Conservation (phyloP, 2,797 vertebrate species). For the Pangasius sanitwongsei region DNA sequence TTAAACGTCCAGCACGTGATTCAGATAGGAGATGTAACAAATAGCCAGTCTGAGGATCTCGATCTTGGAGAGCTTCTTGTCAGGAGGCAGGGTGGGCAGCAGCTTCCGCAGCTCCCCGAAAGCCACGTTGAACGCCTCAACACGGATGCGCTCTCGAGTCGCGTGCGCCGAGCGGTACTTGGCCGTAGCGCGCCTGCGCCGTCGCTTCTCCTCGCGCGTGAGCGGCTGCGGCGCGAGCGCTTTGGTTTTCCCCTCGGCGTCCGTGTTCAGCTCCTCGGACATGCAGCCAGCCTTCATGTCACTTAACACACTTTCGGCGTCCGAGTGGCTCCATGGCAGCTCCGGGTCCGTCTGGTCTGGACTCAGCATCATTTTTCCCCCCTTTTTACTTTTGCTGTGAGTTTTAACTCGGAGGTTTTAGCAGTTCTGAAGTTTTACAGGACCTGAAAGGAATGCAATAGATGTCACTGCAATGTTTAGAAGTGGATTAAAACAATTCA, state of each 20-base stretch:
- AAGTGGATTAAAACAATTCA: not conserved
- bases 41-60: slow-evolving; percentile 86
- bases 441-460: slow-evolving; percentile 37
- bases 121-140: slow-evolving; percentile 84
- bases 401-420: not conserved
- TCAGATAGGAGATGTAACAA: slow-evolving; percentile 86
- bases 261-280: slow-evolving; percentile 81
- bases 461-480: not conserved
- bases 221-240: slow-evolving; percentile 80
- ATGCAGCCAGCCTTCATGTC: slow-evolving; percentile 82
- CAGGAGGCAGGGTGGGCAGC: slow-evolving; percentile 83
- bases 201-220: slow-evolving; percentile 83
- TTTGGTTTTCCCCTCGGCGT: slow-evolving; percentile 74
- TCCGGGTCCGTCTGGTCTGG: slow-evolving; percentile 86
- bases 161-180: slow-evolving; percentile 85
- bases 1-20: slow-evolving; percentile 82
- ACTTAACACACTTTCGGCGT: slow-evolving; percentile 81
- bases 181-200: slow-evolving; percentile 77
- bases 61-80: slow-evolving; percentile 87
- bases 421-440: not conserved
- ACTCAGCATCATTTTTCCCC: slow-evolving; percentile 87
- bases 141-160: slow-evolving; percentile 81
- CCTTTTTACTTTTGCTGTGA: too few species aligned
- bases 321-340: slow-evolving; percentile 79
- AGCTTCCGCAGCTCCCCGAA: slow-evolving; percentile 82